phyloP scores from a whole-genome alignment of 2,888 invertebrate species.

The Allophyes oxyacanthae region DNA sequence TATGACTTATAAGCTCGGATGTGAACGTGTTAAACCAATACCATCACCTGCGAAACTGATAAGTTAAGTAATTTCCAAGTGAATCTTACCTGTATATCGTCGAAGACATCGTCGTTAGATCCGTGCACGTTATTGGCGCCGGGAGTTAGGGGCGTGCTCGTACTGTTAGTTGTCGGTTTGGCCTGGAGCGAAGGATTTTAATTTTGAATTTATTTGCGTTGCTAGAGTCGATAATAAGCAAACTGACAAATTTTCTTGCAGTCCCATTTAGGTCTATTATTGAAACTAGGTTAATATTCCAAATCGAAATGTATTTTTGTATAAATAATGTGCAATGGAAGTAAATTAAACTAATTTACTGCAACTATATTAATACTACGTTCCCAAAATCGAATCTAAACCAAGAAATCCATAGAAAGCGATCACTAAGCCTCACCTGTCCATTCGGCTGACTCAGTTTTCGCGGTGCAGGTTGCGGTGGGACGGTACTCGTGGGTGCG shows the following conservation, averaged over 20 bases:
- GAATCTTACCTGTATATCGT: slow-evolving; percentile 83
- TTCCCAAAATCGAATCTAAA: slow-evolving; percentile 17
- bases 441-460: slow-evolving; percentile 83
- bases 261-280: slow-evolving; percentile 3
- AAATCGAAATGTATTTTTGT: slow-evolving; percentile 30
- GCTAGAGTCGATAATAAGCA: slow-evolving; percentile 24
- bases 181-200: slow-evolving; percentile 69
- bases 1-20: slow-evolving; percentile 77
- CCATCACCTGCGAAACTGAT: slow-evolving; percentile 79
- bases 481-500: slow-evolving; percentile 59
- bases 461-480: slow-evolving; percentile 86
- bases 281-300: slow-evolving; percentile 5
- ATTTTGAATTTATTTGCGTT: slow-evolving; percentile 42
- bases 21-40: slow-evolving; percentile 87
- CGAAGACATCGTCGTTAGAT: slow-evolving; percentile 86
- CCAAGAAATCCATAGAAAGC: slow-evolving; percentile 29
- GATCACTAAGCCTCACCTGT: slow-evolving; percentile 75
- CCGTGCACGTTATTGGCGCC: slow-evolving; percentile 81
- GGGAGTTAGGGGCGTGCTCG: slow-evolving; percentile 83
- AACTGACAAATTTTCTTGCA: slow-evolving; percentile 11
- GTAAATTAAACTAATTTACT: slow-evolving; percentile 25
- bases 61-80: slow-evolving; percentile 30
- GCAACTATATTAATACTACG: slow-evolving; percentile 29
- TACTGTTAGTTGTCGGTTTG: slow-evolving; percentile 83
- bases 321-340: slow-evolving; percentile 25